A percentile compares a stretch with the other conserved stretches of the same genome.
These are phyloP conservation scores for Musca vetustissima DNA, from an alignment of 1,140 invertebrate genomes.

Conservation along the genomic window DNA sequence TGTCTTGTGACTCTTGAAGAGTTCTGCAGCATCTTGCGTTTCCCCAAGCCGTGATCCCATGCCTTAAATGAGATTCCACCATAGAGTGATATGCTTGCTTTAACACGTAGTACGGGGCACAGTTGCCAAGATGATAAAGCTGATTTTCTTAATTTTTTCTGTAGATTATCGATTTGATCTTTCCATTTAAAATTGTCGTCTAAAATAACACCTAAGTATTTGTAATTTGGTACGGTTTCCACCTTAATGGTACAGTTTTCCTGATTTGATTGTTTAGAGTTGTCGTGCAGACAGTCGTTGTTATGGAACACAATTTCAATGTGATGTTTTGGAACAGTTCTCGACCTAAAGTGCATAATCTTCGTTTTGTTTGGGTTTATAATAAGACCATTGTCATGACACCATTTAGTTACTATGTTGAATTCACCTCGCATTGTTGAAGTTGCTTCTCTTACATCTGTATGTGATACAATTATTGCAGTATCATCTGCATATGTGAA, in stretches of 20 bases:
- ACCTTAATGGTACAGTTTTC: background rate
- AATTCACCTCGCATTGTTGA: background rate
- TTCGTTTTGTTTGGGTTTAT: background rate
- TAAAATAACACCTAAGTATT: background rate
- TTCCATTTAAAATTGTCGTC: background rate
- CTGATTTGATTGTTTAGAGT: background rate
- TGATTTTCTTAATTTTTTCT: background rate
- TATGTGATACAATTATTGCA: background rate
- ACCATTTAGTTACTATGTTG: background rate
- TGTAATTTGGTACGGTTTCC: background rate
- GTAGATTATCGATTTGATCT: background rate
- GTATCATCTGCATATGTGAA: slow-evolving; percentile 8
- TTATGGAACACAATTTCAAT: background rate
- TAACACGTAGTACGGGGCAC: background rate
- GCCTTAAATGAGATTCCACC: background rate
- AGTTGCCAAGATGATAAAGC: background rate
- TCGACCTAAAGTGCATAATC: background rate
- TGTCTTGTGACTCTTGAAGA: background rate
- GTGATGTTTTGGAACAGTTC: background rate
- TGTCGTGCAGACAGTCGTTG: background rate
- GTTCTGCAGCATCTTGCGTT: background rate
- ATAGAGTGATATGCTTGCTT: background rate
- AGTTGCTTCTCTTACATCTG: background rate
- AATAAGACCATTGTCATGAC: too few relatives aligned
- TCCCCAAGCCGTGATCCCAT: background rate